Conservation (phyloP, 2,888 invertebrate genomes). For the Aphelenchoides bicaudatus region DNA sequence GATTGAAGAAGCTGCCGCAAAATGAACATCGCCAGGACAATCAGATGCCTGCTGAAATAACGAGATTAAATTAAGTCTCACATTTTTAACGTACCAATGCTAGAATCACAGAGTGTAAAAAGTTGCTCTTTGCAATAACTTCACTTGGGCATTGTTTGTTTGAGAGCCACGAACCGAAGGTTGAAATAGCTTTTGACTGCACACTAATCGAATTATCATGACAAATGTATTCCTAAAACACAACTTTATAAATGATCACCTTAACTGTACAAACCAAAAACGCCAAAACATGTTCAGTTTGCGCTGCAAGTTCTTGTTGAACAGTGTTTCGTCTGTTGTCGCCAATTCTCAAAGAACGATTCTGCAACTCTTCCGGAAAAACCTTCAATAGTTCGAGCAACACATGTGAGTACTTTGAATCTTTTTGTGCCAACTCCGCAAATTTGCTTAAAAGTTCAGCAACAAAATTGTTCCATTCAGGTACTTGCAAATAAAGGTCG, state of each 20-base stretch:
- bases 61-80: neutral
- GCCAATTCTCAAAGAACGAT: slow-evolving; percentile 69
- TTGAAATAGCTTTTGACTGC: slow-evolving; percentile 19
- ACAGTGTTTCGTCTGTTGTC: slow-evolving; percentile 84
- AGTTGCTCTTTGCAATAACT: slow-evolving; percentile 67
- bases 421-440: slow-evolving; percentile 53
- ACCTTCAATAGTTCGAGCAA: slow-evolving; percentile 86
- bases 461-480: slow-evolving; percentile 83
- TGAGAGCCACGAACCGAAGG: slow-evolving; percentile 82
- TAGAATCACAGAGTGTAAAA: slow-evolving; percentile 62
- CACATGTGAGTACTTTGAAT: slow-evolving; percentile 21
- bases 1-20: slow-evolving; percentile 7
- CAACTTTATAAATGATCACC: too few species aligned
- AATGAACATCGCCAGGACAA: slow-evolving; percentile 15
- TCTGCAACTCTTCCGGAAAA: slow-evolving; percentile 82
- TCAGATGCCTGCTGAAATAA: slow-evolving; percentile 13
- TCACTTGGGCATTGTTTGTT: slow-evolving; percentile 76
- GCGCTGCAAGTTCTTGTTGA: slow-evolving; percentile 73
- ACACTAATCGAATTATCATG: slow-evolving; percentile 15
- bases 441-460: slow-evolving; percentile 77
- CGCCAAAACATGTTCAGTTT: slow-evolving; percentile 74
- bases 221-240: slow-evolving; percentile 26
- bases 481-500: slow-evolving; percentile 88
- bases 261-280: slow-evolving; percentile 69
- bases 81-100: slow-evolving; percentile 63